Base-by-base conservation (phyloP, 2,888 invertebrate genomes). In the Ormyrus thymus region DNA sequence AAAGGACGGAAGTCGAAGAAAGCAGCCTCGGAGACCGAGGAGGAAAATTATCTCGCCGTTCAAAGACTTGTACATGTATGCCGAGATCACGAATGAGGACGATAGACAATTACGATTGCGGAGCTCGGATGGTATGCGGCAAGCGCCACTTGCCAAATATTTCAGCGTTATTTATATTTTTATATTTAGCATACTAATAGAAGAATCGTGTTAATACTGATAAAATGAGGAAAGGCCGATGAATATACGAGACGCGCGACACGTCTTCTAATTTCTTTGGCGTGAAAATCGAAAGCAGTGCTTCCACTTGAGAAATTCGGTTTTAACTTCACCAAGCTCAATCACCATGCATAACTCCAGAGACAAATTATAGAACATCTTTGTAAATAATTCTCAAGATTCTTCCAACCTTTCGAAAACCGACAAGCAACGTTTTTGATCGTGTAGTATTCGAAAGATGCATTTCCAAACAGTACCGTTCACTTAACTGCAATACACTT, bases 141-240 rank as follows among this genome's bases (percentile, higher is more conserved):
- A 50, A 56, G 45, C 43, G 56, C 29, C 29, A 29, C 29, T 29
- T 29, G 29, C 29, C 29, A 68, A 50, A 80, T 80, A 80, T 65
- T 70, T 72, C 62, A 70, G 70, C 77, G 77, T 80, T 78, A 78
- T 80, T 80, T 74, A 80, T 80, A 80, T 80, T 80, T 80, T 80
- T 80, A 80, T 80, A 80, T 78, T 77, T 77, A 73, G 75, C 71
- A 62, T 71, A 77, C 13, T 55, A 7, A 29, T 59, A 68, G 58
- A 45, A 65, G 48, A 72, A 59, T 64, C 59, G 65, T 55, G 75
- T 75, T 61, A 11, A 78, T 69, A 9, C 66, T 72, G 62, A 70
- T 29, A 7, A 7, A 29, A 9, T 56, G 51, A 51, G 15, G 65
- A 65, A 11, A 43, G 10, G 29, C 53, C 13, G 10, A 64, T 2